A percentile compares a stretch with the other conserved stretches of the same genome.
Conservation (phyloP, 2,888 invertebrate genomes). For the Eupithecia inturbata region DNA sequence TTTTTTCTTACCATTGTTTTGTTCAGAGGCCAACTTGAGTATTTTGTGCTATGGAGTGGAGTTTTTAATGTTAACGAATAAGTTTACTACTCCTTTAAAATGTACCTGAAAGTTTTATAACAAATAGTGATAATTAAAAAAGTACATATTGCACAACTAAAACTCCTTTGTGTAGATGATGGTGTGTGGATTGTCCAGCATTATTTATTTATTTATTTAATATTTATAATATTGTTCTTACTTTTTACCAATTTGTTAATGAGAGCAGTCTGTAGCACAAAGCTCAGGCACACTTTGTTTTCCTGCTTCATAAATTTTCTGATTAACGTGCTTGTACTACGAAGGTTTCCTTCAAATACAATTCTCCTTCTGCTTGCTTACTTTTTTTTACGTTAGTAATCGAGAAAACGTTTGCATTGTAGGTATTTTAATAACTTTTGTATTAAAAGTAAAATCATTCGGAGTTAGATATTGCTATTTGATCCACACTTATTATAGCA, state of each 20-base stretch:
- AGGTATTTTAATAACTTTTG: not conserved
- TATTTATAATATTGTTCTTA: not conserved
- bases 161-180: no score
- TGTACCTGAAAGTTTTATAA: not conserved
- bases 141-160: not conserved
- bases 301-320: constrained; percentile 42
- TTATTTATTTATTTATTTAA: no score
- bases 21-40: not conserved
- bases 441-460: not conserved
- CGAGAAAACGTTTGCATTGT: not conserved
- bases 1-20: constrained; percentile 1
- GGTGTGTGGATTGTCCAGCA: no score
- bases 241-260: constrained; percentile 9
- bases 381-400: not conserved
- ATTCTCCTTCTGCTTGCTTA: not conserved
- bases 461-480: no score
- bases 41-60: not conserved
- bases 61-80: not conserved
- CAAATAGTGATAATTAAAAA: not conserved
- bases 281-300: constrained; percentile 36
- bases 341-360: constrained; percentile 13
- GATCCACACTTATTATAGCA: no score
- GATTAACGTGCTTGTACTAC: constrained; percentile 38
- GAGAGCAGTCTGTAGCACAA: constrained; percentile 5
- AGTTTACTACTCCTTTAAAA: not conserved